A percentile compares a stretch with the other conserved stretches of the same genome.
Evolutionary conservation across 2,888 invertebrate genomes (phyloP).

Genomic region (Caenorhabditis uteleia): DNA sequence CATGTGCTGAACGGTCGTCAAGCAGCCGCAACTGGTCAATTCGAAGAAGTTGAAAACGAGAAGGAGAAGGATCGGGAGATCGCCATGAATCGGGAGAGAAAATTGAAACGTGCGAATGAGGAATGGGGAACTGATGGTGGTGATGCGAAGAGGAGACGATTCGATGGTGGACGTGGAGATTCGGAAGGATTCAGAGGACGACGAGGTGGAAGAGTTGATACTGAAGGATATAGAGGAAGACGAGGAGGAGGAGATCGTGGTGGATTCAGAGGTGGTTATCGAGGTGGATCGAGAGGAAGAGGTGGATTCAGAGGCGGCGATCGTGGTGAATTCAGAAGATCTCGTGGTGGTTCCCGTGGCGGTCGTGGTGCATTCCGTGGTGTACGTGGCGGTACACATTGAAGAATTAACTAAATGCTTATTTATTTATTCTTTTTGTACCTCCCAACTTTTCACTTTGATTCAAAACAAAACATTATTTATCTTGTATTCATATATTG

Average conservation of each 20-base stretch:
- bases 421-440: no score
- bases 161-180: constrained; percentile 20
- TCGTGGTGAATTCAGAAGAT: constrained; percentile 19
- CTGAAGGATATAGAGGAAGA: constrained; percentile 12
- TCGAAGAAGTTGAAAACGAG: constrained; percentile 54
- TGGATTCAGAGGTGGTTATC: constrained; percentile 5
- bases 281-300: constrained; percentile 20
- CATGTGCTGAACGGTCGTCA: no score
- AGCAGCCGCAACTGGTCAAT: constrained; percentile 59
- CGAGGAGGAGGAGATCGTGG: constrained; percentile 6
- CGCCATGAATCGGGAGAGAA: constrained; percentile 49
- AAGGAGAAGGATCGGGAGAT: constrained; percentile 51
- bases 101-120: constrained; percentile 31
- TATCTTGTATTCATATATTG: no score
- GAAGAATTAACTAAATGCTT: no score
- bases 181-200: constrained; percentile 5
- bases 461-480: no score
- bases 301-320: constrained; percentile 4
- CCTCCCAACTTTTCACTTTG: no score
- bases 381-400: constrained; percentile 2
- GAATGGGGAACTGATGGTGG: constrained; percentile 25
- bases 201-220: constrained; percentile 4
- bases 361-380: no score
- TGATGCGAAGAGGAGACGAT: constrained; percentile 11
- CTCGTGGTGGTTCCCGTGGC: constrained; percentile 8